phyloP scores from a whole-genome alignment of 2,797 vertebrate genomes.

The Hippocampus kuda region DNA sequence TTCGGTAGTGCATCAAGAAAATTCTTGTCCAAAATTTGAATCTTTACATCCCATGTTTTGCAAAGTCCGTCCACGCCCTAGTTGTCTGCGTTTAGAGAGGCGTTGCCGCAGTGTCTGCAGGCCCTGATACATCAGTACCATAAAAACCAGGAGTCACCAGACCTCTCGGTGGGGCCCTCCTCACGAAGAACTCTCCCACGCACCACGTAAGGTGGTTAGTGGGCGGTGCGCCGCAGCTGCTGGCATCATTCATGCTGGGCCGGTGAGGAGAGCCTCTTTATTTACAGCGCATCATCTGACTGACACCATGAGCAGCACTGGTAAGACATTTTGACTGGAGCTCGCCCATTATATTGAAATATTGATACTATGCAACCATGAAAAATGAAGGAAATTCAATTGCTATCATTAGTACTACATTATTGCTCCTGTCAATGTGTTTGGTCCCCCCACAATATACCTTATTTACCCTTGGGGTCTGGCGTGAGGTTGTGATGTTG shows the following conservation, averaged over 20 bases:
- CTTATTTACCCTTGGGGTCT: not conserved
- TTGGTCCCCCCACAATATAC: not conserved
- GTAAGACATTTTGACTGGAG: slow-evolving; percentile 40
- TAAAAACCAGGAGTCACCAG: slow-evolving; percentile 40
- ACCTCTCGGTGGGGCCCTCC: not conserved
- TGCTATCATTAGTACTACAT: not conserved
- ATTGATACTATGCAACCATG: not conserved
- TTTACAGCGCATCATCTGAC: slow-evolving; percentile 46
- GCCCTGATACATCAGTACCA: slow-evolving; percentile 7
- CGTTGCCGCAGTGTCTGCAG: slow-evolving; percentile 14
- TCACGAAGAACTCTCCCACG: not conserved
- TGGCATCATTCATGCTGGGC: slow-evolving; percentile 36
- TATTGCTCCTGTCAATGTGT: not conserved
- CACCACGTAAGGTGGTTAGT: slow-evolving; percentile 7
- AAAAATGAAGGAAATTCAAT: not conserved
- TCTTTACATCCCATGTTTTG: not conserved
- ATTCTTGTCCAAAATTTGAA: no score
- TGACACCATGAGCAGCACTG: slow-evolving; percentile 67
- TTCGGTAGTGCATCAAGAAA: not conserved
- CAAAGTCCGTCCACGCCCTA: slow-evolving; percentile 6
- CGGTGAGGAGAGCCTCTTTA: slow-evolving; percentile 37
- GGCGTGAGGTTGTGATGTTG: not conserved
- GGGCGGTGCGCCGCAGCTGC: slow-evolving; percentile 17
- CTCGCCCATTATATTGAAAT: not conserved
- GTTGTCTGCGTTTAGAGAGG: slow-evolving; percentile 1